Conservation (phyloP, 2,113 vertebrate genomes). For the zebrafish (Danio rerio) region DNA sequence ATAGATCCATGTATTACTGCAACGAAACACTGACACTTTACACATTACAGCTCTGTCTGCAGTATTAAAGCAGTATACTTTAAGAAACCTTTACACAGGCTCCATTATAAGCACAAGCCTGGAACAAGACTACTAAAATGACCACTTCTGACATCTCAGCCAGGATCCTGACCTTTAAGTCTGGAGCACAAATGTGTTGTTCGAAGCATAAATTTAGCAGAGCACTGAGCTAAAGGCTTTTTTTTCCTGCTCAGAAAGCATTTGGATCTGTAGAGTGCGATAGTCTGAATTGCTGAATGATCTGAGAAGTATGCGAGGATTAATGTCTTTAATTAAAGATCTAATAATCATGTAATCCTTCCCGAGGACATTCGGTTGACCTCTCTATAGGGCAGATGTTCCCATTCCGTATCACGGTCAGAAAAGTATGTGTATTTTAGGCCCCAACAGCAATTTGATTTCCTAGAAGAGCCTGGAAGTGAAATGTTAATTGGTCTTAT, state of each 20-base stretch:
- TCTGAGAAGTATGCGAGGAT: conserved; percentile 16
- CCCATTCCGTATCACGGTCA: neutral
- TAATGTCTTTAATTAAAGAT: conserved; percentile 43
- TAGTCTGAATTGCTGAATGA: neutral
- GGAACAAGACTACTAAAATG: conserved; percentile 48
- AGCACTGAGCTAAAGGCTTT: neutral
- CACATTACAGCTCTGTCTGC: conserved; percentile 39
- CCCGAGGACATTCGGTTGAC: neutral
- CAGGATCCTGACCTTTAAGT: conserved; percentile 53
- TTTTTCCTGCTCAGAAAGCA: conserved; percentile 10
- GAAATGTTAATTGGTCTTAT: neutral
- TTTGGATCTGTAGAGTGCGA: conserved; percentile 21
- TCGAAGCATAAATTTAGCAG: conserved; percentile 18
- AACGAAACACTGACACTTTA: conserved; percentile 42
- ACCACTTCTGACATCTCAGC: conserved; percentile 37
- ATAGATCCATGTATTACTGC: conserved; percentile 6
- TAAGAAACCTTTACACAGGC: conserved; percentile 28
- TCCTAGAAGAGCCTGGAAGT: neutral
- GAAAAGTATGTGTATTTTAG: neutral
- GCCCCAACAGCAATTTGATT: neutral
- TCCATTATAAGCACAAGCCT: conserved; percentile 37
- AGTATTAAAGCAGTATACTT: conserved; percentile 26
- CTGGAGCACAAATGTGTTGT: conserved; percentile 44
- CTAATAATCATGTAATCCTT: conserved; percentile 26
- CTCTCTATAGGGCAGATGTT: conserved; percentile 19